phyloP scores from a whole-genome alignment of 2,113 vertebrate species.

The Stercorarius parasiticus region DNA sequence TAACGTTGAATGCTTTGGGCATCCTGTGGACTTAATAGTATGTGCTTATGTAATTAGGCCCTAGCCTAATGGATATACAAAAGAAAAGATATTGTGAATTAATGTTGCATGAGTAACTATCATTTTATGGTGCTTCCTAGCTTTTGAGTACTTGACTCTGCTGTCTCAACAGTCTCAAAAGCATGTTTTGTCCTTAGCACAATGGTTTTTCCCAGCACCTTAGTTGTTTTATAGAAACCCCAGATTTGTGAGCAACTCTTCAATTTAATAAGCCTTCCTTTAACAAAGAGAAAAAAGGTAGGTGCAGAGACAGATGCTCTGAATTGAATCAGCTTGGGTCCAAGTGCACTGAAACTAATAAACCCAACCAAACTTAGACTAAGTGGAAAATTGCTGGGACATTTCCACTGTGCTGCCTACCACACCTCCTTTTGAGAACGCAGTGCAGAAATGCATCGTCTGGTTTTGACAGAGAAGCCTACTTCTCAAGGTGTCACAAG shows the following conservation, averaged over 20 bases:
- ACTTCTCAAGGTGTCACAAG: not conserved
- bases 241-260: not conserved
- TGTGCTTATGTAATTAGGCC: not conserved
- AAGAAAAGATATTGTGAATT: not conserved
- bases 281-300: not conserved
- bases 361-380: not conserved
- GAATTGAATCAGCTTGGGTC: not conserved
- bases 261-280: not conserved
- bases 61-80: not conserved
- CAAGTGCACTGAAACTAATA: not conserved
- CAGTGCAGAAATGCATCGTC: not conserved
- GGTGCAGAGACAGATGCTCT: not conserved
- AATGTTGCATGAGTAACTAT: not conserved
- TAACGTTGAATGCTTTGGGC: not conserved
- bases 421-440: not conserved
- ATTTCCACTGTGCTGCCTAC: not conserved
- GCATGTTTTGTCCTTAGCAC: not conserved
- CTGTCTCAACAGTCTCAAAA: not conserved
- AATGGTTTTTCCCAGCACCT: not conserved
- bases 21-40: not conserved
- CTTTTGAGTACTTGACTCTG: not conserved
- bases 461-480: not conserved
- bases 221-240: not conserved
- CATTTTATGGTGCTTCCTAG: not conserved
- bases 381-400: not conserved